Base-by-base conservation (phyloP, 2,888 invertebrate species). In the Apodemia mormo region DNA sequence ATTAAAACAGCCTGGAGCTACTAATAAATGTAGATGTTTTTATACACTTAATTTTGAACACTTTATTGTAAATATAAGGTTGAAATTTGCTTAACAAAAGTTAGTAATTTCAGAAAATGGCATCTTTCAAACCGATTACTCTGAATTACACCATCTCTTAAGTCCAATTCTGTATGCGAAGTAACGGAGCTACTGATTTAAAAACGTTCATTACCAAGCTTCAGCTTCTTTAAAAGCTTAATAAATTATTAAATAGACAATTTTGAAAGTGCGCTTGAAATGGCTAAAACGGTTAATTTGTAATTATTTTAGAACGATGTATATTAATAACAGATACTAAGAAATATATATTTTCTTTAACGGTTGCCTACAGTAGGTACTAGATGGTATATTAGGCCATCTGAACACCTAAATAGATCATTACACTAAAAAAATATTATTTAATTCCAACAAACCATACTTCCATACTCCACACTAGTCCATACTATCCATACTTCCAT, bases 161-260 rank as follows among this genome's bases (percentile, higher is more conserved):
- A 81, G 75, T 76, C 77, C 79, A 76, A 78, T 84, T 79, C 73
- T 77, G 78, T 79, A 82, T 82, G 80, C 79, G 79, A 76, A 79
- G 80, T 74, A 76, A 79, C 76, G 69, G 68, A 74, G 72, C 72
- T 75, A 72, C 77, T 78, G 78, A 72, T 79, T 81, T 83, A 83
- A 80, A 80, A 82, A 79, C 75, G 72, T 77, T 85, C 81, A 79
- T 85, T 87, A 85, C 80, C 72, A 72, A 74, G 77, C 79, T 81
- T 76, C 80, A 77, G 78, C 78, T 83, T 79, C 82, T 83, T 83
- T 84, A 85, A 88, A 84, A 87, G 87, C 85, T 79, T 86, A 80
- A 84, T 89, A 86, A 86, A 89, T 88, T 79, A 87, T 86, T 88
- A 87, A 90, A 85, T 85, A 80, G 76, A 79, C 75, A 77, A 83